Evolutionary conservation across 53 echinoderm and acorn worm genomes (phyloP), one percentile per base, ranked within the genome.

Genomic region (Holothuria leucospilota): DNA sequence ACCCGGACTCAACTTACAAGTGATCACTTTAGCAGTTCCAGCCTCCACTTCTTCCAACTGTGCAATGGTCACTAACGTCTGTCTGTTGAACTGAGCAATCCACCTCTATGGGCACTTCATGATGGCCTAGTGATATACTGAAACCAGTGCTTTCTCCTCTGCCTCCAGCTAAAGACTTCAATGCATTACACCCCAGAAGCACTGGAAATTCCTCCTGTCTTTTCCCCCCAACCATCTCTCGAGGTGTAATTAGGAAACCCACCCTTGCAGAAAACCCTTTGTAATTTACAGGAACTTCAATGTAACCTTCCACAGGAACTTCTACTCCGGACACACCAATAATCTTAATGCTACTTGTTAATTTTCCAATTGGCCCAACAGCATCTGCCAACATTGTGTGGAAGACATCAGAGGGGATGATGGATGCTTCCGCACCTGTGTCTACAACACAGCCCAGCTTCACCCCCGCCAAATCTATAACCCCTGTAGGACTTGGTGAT

Each of bases 321-420:
- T n/a, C n/a, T n/a, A n/a, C n/a, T n/a, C n/a, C 62, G 15, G 34
- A 70, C 51, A 73, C 70, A n/a, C 71, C 86, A 6, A 86, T 74
- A 28, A 86, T 59, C 49, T 53, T 72, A 15, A 86, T 29, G 5
- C 38, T 24, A 9, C 34, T 51, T 0, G n/a, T 30, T 10, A 86
- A 6, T 14, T n/a, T 67, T 14, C 29, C 51, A 20, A 69, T 27
- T 12, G 78, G 53, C 20, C 30, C 62, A 59, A 26, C 62, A 25
- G 25, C 46, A 24, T 9, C 39, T 25, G 86, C 34, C 8, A 90
- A 68, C 51, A n/a, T n/a, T n/a, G n/a, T n/a, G n/a, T n/a, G n/a
- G n/a, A n/a, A n/a, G n/a, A n/a, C n/a, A n/a, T n/a, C n/a, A 4
- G 85, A 46, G 7, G 90, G 90, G 39, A 90, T 90, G 21, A 90